A percentile compares a stretch with the other conserved stretches of the same genome.
Conservation (phyloP, 2,888 invertebrate species). For the Cephus pygmeus region DNA sequence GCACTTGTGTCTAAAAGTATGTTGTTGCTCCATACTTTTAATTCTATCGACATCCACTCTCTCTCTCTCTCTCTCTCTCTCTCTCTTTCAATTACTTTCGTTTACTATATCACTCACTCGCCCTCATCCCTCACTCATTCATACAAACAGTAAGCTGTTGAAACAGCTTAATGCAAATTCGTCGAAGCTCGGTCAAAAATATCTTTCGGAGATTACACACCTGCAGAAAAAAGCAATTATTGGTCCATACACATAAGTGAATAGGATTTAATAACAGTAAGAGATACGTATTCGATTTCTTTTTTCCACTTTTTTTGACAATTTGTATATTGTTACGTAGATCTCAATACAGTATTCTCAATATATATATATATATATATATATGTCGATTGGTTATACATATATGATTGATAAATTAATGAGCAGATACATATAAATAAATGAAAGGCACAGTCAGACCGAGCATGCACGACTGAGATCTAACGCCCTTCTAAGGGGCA, state of each 20-base stretch:
- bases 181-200: neutral
- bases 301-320: neutral
- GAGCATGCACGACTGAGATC: neutral
- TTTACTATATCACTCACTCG: neutral
- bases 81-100: neutral
- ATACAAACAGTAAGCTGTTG: neutral
- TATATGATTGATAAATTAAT: neutral
- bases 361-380: neutral
- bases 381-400: neutral
- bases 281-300: neutral
- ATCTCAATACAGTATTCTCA: neutral
- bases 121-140: neutral
- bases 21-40: no score
- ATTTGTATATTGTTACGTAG: neutral
- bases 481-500: neutral
- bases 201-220: neutral
- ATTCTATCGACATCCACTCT: no score
- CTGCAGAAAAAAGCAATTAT: neutral
- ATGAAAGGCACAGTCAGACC: neutral
- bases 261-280: neutral
- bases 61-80: no score
- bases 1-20: neutral
- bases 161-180: neutral
- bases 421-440: neutral
- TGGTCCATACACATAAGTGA: neutral